Evolutionary conservation across 2,888 invertebrate genomes (phyloP).

Genomic region (Euclidia mi): DNA sequence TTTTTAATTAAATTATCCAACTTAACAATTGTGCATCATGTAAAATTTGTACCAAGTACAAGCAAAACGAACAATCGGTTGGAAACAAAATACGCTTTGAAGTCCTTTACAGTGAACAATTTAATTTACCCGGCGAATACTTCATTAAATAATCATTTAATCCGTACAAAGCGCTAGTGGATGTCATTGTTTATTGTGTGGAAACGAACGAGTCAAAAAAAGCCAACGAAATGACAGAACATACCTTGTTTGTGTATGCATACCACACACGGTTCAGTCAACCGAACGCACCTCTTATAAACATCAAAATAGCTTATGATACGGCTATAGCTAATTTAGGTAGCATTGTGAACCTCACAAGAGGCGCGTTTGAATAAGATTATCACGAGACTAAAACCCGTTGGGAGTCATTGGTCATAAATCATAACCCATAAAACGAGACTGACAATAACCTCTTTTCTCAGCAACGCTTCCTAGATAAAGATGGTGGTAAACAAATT

Average conservation of each 20-base stretch:
- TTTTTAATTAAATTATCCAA: no score
- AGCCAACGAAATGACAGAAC: conserved; percentile 68
- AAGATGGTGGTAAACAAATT: conserved; percentile 44
- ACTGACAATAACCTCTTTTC: conserved; percentile 87
- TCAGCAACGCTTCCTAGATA: conserved; percentile 79
- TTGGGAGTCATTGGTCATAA: conserved; percentile 90
- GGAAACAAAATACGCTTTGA: conserved; percentile 10
- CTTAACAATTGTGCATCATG: no score
- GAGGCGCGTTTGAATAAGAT: conserved; percentile 87
- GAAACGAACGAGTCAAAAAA: conserved; percentile 66
- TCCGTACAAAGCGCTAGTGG: conserved; percentile 59
- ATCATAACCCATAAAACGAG: conserved; percentile 89
- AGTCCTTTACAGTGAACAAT: conserved; percentile 12
- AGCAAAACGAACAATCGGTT: background rate
- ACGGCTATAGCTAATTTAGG: conserved; percentile 88
- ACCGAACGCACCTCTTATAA: conserved; percentile 66
- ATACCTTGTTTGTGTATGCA: conserved; percentile 73
- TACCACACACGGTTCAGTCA: conserved; percentile 75
- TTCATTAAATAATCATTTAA: conserved; percentile 78
- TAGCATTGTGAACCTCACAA: conserved; percentile 88
- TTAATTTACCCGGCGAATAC: conserved; percentile 49
- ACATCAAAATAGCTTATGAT: conserved; percentile 76
- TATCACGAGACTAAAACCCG: conserved; percentile 86
- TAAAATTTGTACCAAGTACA: background rate
- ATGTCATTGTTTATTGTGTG: conserved; percentile 65